Percentiles rank a stretch among this genome's conserved stretches.
Evolutionary conservation across 2,797 vertebrate genomes (phyloP).

Genomic region (Pantherophis vulpinus): DNA sequence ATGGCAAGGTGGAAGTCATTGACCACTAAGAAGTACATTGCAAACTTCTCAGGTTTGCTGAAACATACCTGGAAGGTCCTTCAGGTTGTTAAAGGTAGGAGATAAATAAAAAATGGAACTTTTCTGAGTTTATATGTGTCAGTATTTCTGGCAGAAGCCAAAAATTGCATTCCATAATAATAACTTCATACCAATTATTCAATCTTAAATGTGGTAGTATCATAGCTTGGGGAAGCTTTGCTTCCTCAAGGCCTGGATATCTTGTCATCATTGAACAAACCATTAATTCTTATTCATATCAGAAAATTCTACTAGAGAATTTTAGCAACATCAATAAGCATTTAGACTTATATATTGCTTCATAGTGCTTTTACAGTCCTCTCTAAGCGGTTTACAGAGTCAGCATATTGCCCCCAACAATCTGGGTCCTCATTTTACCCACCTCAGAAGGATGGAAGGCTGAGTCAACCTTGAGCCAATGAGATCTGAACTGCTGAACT

Average conservation of each 20-base stretch:
- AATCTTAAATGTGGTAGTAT: neutral
- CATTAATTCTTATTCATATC: neutral
- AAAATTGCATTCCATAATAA: neutral
- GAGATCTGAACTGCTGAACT: too few species aligned
- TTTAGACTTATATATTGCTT: too few species aligned
- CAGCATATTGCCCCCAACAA: too few species aligned
- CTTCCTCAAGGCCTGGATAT: neutral
- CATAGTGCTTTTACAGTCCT: too few species aligned
- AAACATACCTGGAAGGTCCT: neutral
- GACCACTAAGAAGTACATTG: neutral
- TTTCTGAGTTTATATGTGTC: neutral
- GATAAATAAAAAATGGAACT: neutral
- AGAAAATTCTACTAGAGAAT: neutral
- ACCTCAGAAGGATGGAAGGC: too few species aligned
- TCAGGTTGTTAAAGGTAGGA: neutral
- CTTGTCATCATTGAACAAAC: neutral
- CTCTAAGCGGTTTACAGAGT: too few species aligned
- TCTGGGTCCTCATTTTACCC: too few species aligned
- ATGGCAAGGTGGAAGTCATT: neutral
- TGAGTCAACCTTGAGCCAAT: too few species aligned
- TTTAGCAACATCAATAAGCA: neutral
- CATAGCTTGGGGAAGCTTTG: neutral
- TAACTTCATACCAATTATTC: neutral
- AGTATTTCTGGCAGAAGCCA: neutral
- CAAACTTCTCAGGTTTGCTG: neutral